Conservation (phyloP, 2,888 invertebrate genomes). For the Sminthurides aquaticus region DNA sequence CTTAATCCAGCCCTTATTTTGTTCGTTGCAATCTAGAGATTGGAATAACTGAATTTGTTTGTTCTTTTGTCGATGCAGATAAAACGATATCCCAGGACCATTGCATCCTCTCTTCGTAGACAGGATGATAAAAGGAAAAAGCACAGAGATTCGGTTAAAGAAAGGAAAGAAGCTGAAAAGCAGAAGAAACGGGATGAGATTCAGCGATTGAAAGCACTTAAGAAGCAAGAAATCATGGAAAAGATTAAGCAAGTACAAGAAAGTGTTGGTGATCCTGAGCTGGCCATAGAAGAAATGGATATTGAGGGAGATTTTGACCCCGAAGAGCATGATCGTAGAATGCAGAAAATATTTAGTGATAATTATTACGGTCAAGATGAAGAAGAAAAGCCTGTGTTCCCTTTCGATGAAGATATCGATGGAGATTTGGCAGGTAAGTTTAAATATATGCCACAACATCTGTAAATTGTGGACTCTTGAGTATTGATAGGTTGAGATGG, state of each 20-base stretch:
- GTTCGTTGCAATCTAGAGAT: too few relatives aligned
- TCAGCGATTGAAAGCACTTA: constrained; percentile 75
- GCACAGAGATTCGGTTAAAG: constrained; percentile 66
- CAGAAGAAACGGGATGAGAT: constrained; percentile 75
- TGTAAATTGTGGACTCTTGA: too few relatives aligned
- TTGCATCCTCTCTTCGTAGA: constrained; percentile 71
- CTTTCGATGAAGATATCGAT: constrained; percentile 63
- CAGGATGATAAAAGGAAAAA: constrained; percentile 70
- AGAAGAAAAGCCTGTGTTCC: constrained; percentile 74
- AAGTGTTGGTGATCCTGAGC: constrained; percentile 72
- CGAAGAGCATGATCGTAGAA: constrained; percentile 72
- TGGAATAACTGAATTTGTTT: too few relatives aligned
- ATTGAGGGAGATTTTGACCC: constrained; percentile 89
- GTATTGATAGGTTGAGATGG: too few relatives aligned
- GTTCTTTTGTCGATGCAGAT: too few relatives aligned
- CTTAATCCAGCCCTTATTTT: too few relatives aligned
- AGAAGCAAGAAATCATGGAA: constrained; percentile 80
- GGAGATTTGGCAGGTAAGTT: constrained; percentile 5
- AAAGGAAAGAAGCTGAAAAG: constrained; percentile 71
- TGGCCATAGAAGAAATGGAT: constrained; percentile 63
- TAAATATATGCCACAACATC: background rate
- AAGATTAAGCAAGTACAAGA: constrained; percentile 78
- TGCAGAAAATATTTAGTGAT: constrained; percentile 78
- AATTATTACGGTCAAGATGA: constrained; percentile 71
- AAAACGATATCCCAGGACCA: constrained; percentile 83